Evolutionary conservation across 2,888 invertebrate genomes (phyloP).

Genomic region (Trisateles emortualis): DNA sequence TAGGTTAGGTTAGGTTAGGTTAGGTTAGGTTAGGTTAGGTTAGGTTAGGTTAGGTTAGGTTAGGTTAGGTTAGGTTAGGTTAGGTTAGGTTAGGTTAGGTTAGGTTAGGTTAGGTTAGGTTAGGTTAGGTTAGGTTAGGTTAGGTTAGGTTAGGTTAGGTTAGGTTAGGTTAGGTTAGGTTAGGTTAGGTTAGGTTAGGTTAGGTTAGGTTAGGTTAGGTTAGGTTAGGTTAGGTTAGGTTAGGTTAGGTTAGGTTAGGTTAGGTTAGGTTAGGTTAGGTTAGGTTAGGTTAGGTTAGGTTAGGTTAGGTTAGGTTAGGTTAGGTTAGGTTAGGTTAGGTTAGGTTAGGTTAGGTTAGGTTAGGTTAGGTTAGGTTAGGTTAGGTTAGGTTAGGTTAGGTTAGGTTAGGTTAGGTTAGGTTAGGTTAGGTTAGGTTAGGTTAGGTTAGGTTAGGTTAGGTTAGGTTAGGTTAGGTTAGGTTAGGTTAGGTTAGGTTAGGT

Average conservation of each 20-base stretch:
- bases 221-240: constrained; percentile 12
- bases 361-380: constrained; percentile 29
- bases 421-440: constrained; percentile 21
- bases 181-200: too few species aligned
- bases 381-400: constrained; percentile 25
- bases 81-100: too few species aligned
- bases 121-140: too few species aligned
- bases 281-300: constrained; percentile 9
- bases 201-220: constrained; percentile 10
- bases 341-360: constrained; percentile 29
- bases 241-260: constrained; percentile 19
- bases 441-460: constrained; percentile 23
- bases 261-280: constrained; percentile 13
- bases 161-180: too few species aligned
- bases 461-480: constrained; percentile 17
- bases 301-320: constrained; percentile 29
- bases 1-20: too few species aligned
- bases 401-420: constrained; percentile 29
- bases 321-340: constrained; percentile 32
- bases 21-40: too few species aligned
- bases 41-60: too few species aligned
- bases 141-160: too few species aligned
- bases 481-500: constrained; percentile 22
- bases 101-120: too few species aligned
- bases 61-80: too few species aligned